Evolutionary conservation across 2,888 invertebrate species (phyloP).

Genomic region (Neelides folsomi): DNA sequence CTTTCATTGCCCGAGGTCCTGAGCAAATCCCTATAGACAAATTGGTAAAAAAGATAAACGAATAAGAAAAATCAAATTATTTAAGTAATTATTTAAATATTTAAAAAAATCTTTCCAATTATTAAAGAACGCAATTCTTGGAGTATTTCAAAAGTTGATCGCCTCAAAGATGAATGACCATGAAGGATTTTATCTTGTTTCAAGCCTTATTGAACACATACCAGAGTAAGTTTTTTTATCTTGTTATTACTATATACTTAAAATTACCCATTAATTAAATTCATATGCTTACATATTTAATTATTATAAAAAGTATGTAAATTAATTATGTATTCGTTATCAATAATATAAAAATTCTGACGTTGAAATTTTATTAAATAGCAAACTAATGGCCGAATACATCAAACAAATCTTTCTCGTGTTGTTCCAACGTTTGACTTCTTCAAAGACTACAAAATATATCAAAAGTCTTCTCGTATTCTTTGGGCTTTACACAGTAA

Average conservation of each 20-base stretch:
- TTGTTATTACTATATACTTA: background rate
- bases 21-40: constrained; percentile 56
- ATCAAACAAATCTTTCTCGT: constrained; percentile 78
- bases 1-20: constrained; percentile 62
- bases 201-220: constrained; percentile 68
- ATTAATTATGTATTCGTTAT: background rate
- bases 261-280: background rate
- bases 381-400: constrained; percentile 57
- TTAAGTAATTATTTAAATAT: no score
- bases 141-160: constrained; percentile 91
- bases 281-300: background rate
- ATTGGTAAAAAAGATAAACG: constrained; percentile 52
- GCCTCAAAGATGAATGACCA: constrained; percentile 91
- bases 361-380: constrained; percentile 35
- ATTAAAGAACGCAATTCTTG: constrained; percentile 49
- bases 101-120: no score
- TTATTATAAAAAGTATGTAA: background rate
- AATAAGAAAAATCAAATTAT: no score
- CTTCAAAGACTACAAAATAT: constrained; percentile 90
- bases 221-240: constrained; percentile 50
- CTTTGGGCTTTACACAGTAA: constrained; percentile 70
- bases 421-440: constrained; percentile 83
- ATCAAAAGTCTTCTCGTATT: constrained; percentile 81
- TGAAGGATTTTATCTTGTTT: constrained; percentile 85
- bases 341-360: background rate